These are phyloP conservation scores for Eilema sororculum DNA, from an alignment of 2,888 invertebrate species.

Conservation along the genomic window DNA sequence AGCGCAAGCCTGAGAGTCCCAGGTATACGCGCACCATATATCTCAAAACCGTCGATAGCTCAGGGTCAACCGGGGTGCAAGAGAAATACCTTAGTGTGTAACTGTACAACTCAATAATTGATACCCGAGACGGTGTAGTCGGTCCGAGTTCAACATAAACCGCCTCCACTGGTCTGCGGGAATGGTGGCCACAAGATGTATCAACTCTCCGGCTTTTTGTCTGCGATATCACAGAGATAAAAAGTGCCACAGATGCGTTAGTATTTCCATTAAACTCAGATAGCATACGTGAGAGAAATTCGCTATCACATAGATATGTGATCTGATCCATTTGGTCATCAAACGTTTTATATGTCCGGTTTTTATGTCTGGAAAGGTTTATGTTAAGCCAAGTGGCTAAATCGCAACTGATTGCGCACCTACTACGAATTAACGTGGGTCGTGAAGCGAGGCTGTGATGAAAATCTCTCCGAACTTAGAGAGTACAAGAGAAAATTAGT, in stretches of 20 bases:
- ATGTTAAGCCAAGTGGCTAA: conserved; percentile 47
- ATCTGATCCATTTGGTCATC: conserved; percentile 29
- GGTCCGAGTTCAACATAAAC: too few relatives aligned
- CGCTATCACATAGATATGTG: conserved; percentile 12
- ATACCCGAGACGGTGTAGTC: too few relatives aligned
- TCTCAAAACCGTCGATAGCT: too few relatives aligned
- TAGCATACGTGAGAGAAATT: neutral
- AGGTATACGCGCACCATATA: too few relatives aligned
- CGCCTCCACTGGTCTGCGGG: too few relatives aligned
- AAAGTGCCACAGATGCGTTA: neutral
- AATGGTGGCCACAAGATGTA: neutral
- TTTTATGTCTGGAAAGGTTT: conserved; percentile 50
- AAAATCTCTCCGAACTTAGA: conserved; percentile 52
- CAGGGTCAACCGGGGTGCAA: too few relatives aligned
- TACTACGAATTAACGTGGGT: conserved; percentile 54
- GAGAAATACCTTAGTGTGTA: too few relatives aligned
- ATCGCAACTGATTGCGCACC: conserved; percentile 54
- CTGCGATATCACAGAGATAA: neutral
- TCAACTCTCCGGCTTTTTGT: neutral
- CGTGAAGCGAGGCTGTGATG: conserved; percentile 44
- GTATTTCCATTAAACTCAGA: neutral
- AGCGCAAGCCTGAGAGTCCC: too few relatives aligned
- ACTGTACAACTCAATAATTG: too few relatives aligned
- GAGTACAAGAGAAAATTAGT: conserved; percentile 55
- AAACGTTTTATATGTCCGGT: conserved; percentile 45